A percentile compares a stretch with the other conserved stretches of the same genome.
These are phyloP conservation scores for Trichonephila clavipes DNA, from an alignment of 1,140 invertebrate genomes.

Conservation along the genomic window DNA sequence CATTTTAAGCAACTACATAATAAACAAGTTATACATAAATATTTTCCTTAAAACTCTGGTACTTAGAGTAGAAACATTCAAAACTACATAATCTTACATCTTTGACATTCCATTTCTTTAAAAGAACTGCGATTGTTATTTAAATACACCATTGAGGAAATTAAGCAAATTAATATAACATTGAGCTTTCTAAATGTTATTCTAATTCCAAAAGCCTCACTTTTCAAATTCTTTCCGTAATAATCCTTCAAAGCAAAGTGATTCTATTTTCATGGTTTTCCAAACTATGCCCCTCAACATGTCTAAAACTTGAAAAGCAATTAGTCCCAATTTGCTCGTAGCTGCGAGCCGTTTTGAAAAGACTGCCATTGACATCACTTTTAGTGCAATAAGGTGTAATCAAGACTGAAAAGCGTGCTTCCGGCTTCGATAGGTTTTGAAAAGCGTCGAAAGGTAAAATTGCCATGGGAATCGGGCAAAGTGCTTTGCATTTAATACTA, in stretches of 20 bases:
- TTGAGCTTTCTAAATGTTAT: background rate
- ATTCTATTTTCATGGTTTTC: background rate
- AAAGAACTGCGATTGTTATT: background rate
- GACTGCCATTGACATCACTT: background rate
- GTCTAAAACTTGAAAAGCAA: background rate
- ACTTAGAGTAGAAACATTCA: too few relatives aligned
- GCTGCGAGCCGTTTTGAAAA: background rate
- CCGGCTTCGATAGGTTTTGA: background rate
- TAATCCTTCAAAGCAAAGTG: background rate
- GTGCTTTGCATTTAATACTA: too few relatives aligned
- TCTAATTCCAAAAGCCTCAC: background rate
- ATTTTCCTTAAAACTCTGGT: too few relatives aligned
- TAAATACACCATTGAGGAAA: background rate
- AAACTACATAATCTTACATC: too few relatives aligned
- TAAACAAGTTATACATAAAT: too few relatives aligned
- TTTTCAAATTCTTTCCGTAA: background rate
- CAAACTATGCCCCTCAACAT: background rate
- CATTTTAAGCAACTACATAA: too few relatives aligned
- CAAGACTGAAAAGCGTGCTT: background rate
- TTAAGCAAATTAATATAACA: background rate
- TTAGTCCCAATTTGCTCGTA: slow-evolving; percentile 28
- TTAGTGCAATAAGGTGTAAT: slow-evolving; percentile 28
- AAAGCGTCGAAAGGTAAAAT: background rate
- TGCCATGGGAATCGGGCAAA: background rate
- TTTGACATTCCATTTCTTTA: background rate